phyloP scores from a whole-genome alignment of 2,888 invertebrate genomes.

The Hedya salicella region DNA sequence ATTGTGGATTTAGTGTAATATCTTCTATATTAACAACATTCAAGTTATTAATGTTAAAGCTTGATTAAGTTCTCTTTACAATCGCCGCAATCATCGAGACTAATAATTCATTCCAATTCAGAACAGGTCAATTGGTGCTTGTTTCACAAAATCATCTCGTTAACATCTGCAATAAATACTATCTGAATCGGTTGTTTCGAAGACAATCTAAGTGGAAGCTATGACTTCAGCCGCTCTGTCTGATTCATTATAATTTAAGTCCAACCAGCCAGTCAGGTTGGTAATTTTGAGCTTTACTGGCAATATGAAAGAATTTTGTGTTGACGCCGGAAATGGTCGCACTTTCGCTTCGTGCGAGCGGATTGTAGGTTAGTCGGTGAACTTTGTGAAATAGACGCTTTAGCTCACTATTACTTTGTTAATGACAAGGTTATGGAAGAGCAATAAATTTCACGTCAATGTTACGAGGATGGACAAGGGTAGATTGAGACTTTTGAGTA shows the following conservation, averaged over 20 bases:
- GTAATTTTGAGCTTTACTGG: conserved; percentile 22
- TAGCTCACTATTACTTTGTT: conserved; percentile 9
- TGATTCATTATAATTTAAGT: conserved; percentile 7
- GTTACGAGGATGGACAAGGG: not conserved
- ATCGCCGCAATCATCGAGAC: conserved; percentile 4
- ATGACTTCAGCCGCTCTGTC: not conserved
- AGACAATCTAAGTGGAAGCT: not conserved
- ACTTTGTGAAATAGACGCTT: conserved; percentile 17
- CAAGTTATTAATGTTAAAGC: conserved; percentile 11
- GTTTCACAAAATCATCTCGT: conserved; percentile 26
- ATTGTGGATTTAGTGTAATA: conserved; percentile 1
- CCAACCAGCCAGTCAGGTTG: conserved; percentile 1
- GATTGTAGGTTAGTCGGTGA: conserved; percentile 31
- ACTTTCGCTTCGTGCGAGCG: conserved; percentile 29
- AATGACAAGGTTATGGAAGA: not conserved
- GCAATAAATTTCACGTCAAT: not conserved
- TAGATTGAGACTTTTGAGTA: not conserved
- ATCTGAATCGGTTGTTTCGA: conserved; percentile 11
- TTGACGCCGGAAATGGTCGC: conserved; percentile 27
- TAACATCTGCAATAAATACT: conserved; percentile 8
- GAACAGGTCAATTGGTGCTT: conserved; percentile 23
- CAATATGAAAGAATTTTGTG: conserved; percentile 26
- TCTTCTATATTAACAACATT: not conserved
- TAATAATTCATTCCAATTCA: conserved; percentile 23
- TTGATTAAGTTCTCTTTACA: conserved; percentile 23